A percentile compares a stretch with the other conserved stretches of the same genome.
These are phyloP conservation scores for Sebastiscus tertius DNA, from an alignment of 2,797 vertebrate species.

Conservation along the genomic window DNA sequence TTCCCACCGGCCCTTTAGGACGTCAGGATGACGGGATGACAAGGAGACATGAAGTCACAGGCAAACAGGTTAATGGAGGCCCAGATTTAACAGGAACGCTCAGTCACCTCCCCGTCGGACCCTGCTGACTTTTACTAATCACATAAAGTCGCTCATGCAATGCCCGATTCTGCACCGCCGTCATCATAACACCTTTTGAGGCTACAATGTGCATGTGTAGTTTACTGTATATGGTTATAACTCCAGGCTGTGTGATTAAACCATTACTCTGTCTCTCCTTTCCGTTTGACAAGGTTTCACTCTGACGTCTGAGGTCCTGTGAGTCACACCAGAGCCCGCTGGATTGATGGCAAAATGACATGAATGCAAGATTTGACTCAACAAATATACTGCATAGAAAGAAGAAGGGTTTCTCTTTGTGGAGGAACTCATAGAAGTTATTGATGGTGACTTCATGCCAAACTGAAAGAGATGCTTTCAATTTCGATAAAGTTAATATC, in stretches of 20 bases:
- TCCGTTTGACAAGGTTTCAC: slow-evolving; percentile 28
- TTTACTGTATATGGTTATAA: background rate
- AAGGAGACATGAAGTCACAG: slow-evolving; percentile 24
- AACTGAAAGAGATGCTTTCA: background rate
- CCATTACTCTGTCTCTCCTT: background rate
- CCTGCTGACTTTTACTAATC: slow-evolving; percentile 48
- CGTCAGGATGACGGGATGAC: background rate
- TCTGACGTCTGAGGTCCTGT: slow-evolving; percentile 33
- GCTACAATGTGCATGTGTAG: slow-evolving; percentile 12
- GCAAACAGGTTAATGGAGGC: slow-evolving; percentile 40
- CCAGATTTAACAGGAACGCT: slow-evolving; percentile 23
- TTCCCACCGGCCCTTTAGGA: slow-evolving; percentile 9
- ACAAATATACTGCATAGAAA: background rate
- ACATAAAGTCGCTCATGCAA: slow-evolving; percentile 22
- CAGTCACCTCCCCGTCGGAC: slow-evolving; percentile 56
- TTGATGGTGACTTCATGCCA: background rate
- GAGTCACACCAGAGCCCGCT: slow-evolving; percentile 18
- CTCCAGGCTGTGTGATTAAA: slow-evolving; percentile 52
- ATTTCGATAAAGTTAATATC: background rate
- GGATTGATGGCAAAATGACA: slow-evolving; percentile 8
- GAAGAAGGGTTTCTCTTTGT: background rate
- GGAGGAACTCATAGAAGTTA: background rate
- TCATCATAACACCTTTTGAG: slow-evolving; percentile 28
- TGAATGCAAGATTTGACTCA: slow-evolving; percentile 3
- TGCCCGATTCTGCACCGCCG: background rate